Evolutionary conservation across 1,140 invertebrate species (phyloP).

Genomic region (Drosophila kikkawai): DNA sequence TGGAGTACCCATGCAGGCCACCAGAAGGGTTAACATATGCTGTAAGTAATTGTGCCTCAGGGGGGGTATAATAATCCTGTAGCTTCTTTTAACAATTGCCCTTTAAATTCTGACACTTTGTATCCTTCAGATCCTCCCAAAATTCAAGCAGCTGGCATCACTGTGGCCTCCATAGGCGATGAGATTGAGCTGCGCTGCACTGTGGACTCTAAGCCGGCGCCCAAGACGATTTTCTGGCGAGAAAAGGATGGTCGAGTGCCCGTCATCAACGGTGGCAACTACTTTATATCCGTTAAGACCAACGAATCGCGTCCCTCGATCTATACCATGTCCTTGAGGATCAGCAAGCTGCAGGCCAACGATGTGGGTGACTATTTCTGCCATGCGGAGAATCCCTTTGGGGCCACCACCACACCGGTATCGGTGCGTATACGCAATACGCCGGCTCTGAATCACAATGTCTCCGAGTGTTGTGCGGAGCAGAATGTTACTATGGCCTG

Average conservation of each 20-base stretch:
- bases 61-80: slow-evolving; percentile 8
- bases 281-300: slow-evolving; percentile 87
- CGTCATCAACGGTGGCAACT: slow-evolving; percentile 91
- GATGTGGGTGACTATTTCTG: slow-evolving; percentile 93
- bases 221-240: slow-evolving; percentile 92
- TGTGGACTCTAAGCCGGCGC: slow-evolving; percentile 91
- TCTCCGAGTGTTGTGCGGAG: slow-evolving; percentile 90
- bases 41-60: slow-evolving; percentile 87
- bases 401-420: slow-evolving; percentile 89
- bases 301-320: slow-evolving; percentile 86
- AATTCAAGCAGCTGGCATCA: slow-evolving; percentile 90
- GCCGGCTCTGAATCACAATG: slow-evolving; percentile 87
- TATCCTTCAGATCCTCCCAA: slow-evolving; percentile 88
- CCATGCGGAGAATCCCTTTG: slow-evolving; percentile 92
- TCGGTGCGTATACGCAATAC: slow-evolving; percentile 89
- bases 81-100: neutral
- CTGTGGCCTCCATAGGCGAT: slow-evolving; percentile 90
- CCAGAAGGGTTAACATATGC: slow-evolving; percentile 90
- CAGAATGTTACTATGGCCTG: slow-evolving; percentile 91
- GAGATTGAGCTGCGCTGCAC: slow-evolving; percentile 90
- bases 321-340: slow-evolving; percentile 90
- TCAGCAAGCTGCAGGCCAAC: slow-evolving; percentile 88
- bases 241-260: slow-evolving; percentile 89
- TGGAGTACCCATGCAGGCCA: slow-evolving; percentile 92
- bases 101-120: neutral